Conservation (phyloP, 2,113 vertebrate species). For the Anhinga anhinga region DNA sequence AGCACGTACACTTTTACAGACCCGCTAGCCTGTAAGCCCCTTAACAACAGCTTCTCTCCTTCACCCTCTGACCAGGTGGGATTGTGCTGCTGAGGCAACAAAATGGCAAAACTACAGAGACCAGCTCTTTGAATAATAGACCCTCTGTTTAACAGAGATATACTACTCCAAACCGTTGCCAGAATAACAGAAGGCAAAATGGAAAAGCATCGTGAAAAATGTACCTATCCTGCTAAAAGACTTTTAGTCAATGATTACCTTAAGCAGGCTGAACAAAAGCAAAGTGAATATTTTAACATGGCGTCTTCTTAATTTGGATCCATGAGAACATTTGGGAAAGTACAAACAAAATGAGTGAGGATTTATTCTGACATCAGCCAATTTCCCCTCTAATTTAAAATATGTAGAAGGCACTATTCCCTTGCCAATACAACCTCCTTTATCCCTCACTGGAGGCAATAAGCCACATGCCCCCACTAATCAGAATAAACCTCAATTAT, state of each 20-base stretch:
- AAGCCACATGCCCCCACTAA: not conserved
- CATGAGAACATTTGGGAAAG: not conserved
- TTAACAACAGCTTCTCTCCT: not conserved
- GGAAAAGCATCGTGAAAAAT: not conserved
- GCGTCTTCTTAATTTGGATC: not conserved
- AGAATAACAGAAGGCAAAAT: constrained; percentile 5
- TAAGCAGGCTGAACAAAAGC: not conserved
- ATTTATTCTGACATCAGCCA: not conserved
- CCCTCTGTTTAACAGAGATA: not conserved
- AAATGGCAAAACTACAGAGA: not conserved
- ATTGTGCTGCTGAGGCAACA: not conserved
- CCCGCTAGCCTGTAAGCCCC: not conserved
- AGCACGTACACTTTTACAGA: not conserved
- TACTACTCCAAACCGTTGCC: not conserved
- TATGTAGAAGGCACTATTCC: not conserved
- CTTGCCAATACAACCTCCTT: not conserved
- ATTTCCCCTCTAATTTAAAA: not conserved
- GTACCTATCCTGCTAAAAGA: not conserved
- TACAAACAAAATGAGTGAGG: not conserved
- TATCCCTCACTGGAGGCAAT: not conserved
- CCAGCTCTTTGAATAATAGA: not conserved
- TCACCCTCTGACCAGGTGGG: not conserved
- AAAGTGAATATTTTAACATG: not conserved
- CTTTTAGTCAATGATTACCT: not conserved
- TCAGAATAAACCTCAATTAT: not conserved